phyloP scores from a whole-genome alignment of 2,113 vertebrate species.

The Coptodon rendalli region DNA sequence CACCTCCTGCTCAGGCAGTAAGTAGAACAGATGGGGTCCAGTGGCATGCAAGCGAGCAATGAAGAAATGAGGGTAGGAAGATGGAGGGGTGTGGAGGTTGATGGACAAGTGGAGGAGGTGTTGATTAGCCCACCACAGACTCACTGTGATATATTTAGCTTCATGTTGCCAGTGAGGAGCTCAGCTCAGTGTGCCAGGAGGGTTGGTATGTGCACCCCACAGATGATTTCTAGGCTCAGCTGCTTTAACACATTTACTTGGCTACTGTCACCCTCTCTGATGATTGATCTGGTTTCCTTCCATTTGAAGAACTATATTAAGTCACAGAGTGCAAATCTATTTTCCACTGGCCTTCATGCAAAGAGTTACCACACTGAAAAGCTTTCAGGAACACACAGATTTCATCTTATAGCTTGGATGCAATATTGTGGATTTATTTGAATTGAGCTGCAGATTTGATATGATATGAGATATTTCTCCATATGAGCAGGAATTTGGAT shows the following conservation, averaged over 20 bases:
- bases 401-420: not conserved
- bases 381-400: not conserved
- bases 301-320: not conserved
- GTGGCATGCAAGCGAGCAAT: constrained; percentile 35
- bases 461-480: not conserved
- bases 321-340: not conserved
- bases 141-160: constrained; percentile 23
- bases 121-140: constrained; percentile 42
- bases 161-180: not conserved
- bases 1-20: constrained; percentile 28
- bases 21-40: constrained; percentile 63
- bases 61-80: constrained; percentile 15
- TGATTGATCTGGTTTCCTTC: not conserved
- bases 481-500: not conserved
- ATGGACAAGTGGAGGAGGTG: constrained; percentile 25
- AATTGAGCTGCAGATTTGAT: not conserved
- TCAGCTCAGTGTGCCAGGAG: not conserved
- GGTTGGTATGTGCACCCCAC: not conserved
- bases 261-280: not conserved
- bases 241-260: not conserved
- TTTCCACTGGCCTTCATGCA: not conserved
- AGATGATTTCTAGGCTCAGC: not conserved
- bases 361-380: not conserved
- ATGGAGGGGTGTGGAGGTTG: not conserved
- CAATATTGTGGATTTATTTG: not conserved